Percentiles rank a stretch among this genome's conserved stretches.
Evolutionary conservation across 2,888 invertebrate species (phyloP).

Genomic region (Sphecodes monilicornis): DNA sequence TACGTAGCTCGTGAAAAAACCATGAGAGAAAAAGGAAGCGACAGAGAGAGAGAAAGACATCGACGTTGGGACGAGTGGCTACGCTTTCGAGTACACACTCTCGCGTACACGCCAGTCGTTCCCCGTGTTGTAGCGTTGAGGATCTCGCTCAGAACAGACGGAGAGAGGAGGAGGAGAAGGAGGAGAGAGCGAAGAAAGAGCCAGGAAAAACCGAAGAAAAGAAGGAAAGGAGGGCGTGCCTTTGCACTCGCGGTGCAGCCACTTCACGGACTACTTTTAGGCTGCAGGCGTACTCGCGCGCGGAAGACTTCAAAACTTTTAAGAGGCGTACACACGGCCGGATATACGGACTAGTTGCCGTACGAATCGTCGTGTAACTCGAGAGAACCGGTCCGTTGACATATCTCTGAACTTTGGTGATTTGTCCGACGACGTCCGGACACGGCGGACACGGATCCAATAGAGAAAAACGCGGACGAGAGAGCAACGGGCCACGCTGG

Average conservation of each 20-base stretch:
- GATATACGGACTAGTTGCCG: constrained; percentile 56
- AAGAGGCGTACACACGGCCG: constrained; percentile 72
- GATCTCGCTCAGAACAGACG: constrained; percentile 29
- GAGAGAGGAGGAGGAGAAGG: no score
- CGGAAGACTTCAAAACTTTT: constrained; percentile 73
- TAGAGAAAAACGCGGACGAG: neutral
- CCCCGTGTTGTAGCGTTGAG: constrained; percentile 63
- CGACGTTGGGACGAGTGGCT: constrained; percentile 50
- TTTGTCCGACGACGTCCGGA: neutral
- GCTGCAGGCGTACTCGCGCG: constrained; percentile 59
- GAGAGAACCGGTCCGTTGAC: constrained; percentile 34
- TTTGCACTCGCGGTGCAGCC: constrained; percentile 40
- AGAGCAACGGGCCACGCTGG: neutral
- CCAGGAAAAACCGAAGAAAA: constrained; percentile 10
- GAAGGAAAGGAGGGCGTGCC: constrained; percentile 45
- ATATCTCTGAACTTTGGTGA: constrained; percentile 18
- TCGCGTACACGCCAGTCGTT: constrained; percentile 61
- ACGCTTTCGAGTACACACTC: constrained; percentile 54
- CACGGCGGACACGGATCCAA: neutral
- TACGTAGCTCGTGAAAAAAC: constrained; percentile 23
- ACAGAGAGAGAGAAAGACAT: neutral
- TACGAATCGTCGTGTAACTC: constrained; percentile 57
- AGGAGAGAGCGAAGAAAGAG: neutral
- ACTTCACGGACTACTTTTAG: constrained; percentile 58
- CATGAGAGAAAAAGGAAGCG: neutral